A percentile compares a stretch with the other conserved stretches of the same genome.
phyloP scores from a whole-genome alignment of 2,113 vertebrate species.

The Alligator mississippiensis region DNA sequence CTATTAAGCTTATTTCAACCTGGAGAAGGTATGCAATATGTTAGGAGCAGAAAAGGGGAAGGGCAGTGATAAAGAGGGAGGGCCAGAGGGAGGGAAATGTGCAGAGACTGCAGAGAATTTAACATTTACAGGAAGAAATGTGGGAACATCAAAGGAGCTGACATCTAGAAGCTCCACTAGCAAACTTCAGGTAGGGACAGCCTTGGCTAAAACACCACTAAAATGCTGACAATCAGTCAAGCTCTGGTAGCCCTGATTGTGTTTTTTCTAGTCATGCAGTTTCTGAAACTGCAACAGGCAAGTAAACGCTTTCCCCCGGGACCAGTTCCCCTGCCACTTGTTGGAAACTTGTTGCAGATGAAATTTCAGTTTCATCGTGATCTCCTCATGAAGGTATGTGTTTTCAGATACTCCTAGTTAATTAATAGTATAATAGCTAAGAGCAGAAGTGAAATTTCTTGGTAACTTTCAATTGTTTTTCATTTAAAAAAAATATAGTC shows the following conservation, averaged over 20 bases:
- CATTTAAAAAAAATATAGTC: not conserved
- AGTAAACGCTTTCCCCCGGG: constrained; percentile 59
- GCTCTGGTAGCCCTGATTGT: not conserved
- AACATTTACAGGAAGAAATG: not conserved
- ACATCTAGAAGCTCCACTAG: not conserved
- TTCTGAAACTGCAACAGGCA: constrained; percentile 53
- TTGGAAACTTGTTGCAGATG: constrained; percentile 67
- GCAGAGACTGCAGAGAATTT: not conserved
- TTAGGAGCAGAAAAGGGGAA: constrained; percentile 7
- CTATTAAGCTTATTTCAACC: not conserved
- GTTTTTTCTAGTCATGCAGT: constrained; percentile 39
- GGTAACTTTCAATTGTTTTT: not conserved
- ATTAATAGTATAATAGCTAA: not conserved
- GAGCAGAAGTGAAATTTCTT: not conserved
- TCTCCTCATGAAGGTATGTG: constrained; percentile 67
- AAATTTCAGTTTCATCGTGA: constrained; percentile 62
- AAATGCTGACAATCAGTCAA: constrained; percentile 58
- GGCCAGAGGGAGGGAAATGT: not conserved
- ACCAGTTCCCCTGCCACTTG: constrained; percentile 60
- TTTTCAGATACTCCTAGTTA: constrained; percentile 34
- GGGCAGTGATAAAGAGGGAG: constrained; percentile 34
- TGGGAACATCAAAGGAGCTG: constrained; percentile 4
- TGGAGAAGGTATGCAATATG: not conserved
- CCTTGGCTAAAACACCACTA: not conserved
- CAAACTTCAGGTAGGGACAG: not conserved